Base-by-base conservation (phyloP, 1,140 invertebrate genomes). In the Belonocnema kinseyi region DNA sequence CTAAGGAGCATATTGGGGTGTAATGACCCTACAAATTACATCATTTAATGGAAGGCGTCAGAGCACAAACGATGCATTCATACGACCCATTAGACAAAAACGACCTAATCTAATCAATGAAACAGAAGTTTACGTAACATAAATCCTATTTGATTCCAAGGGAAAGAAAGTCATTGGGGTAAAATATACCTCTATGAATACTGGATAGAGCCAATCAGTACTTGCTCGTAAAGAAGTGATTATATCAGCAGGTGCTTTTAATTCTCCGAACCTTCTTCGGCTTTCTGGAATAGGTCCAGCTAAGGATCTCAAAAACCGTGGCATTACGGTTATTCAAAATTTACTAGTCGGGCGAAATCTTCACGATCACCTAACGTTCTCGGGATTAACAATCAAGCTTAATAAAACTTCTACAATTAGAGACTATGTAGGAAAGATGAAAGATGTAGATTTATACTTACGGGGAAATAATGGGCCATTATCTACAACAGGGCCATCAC, bases 261-360 rank as follows among this genome's bases (percentile, higher is more conserved):
- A 93, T 76, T 91, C 93, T 2, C 92, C 93, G 0, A 92, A 94
- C 75, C 79, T 94, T 0, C 86, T 94, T 0, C 85, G 93, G 73
- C 81, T 93, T 4, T 94, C 93, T 13, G 93, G 93, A 1, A 90
- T 94, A 21, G 94, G 93, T 6, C 93, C 93, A 0, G 86, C 82
- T 77, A 77, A 90, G 3, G 90, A 93, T 33, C 75, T 93, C 51
- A 91, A 80, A 52, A 90, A 87, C 77, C 85, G 90, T 77, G 92
- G 85, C 0, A 93, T 95, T 8, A 77, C 89, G 2, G 81, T 92
- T 2, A 77, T 93, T 6, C 51, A 90, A 73, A 92, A 95, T 84
- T 87, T 95, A 13, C 93, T 93, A 0, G 96, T 96, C 2, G 95
- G 95, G 0, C 85, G 93, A 72, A 96, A 96, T 87, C 91, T 96